These are phyloP conservation scores for Gymnothorax javanicus DNA, from an alignment of 2,797 vertebrate genomes.

Conservation along the genomic window DNA sequence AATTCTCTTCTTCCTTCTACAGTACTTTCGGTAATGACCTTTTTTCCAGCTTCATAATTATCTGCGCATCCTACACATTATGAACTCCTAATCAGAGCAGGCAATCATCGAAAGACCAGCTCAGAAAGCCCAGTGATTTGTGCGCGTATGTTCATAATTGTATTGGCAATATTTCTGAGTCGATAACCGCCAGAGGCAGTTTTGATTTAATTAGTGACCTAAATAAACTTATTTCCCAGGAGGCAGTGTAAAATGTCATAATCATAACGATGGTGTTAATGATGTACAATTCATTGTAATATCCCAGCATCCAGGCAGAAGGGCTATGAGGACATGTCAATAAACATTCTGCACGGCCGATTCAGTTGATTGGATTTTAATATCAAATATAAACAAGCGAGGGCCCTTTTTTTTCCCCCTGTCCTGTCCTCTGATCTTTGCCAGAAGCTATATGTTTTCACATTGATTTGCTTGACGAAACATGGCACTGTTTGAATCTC, in stretches of 20 bases:
- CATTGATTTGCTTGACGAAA: slow-evolving; percentile 22
- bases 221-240: slow-evolving; percentile 83
- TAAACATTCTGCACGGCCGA: slow-evolving; percentile 48
- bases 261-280: slow-evolving; percentile 89
- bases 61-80: slow-evolving; percentile 47
- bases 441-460: slow-evolving; percentile 21
- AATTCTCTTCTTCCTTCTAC: slow-evolving; percentile 26
- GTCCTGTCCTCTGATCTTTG: slow-evolving; percentile 22
- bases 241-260: slow-evolving; percentile 87
- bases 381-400: slow-evolving; percentile 28
- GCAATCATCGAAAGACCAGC: slow-evolving; percentile 58
- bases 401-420: slow-evolving; percentile 8
- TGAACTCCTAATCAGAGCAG: slow-evolving; percentile 49
- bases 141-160: slow-evolving; percentile 68
- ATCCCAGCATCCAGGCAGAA: slow-evolving; percentile 77
- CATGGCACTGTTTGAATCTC: slow-evolving; percentile 12
- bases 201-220: slow-evolving; percentile 85
- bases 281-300: slow-evolving; percentile 85
- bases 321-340: slow-evolving; percentile 75
- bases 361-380: slow-evolving; percentile 27
- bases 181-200: slow-evolving; percentile 80
- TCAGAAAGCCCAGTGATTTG: slow-evolving; percentile 65
- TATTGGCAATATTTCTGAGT: slow-evolving; percentile 83
- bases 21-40: slow-evolving; percentile 19
- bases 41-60: slow-evolving; percentile 46